Conservation (phyloP, 1,140 invertebrate genomes). For the Pomacea maculata region DNA sequence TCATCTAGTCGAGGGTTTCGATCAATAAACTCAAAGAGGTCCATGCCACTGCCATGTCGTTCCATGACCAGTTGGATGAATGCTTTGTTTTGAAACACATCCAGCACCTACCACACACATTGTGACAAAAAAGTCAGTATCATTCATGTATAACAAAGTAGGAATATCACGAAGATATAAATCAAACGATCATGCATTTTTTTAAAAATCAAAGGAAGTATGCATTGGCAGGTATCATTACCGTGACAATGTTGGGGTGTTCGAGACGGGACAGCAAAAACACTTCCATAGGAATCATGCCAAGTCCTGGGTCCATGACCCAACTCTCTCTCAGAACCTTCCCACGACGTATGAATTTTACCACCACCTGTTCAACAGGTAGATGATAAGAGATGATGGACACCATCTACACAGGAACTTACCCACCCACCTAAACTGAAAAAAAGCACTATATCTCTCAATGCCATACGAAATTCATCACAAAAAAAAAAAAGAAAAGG, state of each 20-base stretch:
- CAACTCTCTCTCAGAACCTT: constrained; percentile 78
- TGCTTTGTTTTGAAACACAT: constrained; percentile 78
- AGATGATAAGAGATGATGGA: not conserved
- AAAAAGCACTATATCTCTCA: no score
- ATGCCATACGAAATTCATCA: no score
- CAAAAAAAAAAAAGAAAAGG: no score
- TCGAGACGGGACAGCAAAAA: constrained; percentile 73
- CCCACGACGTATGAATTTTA: constrained; percentile 78
- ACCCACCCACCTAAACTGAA: no score
- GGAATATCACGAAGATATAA: not conserved
- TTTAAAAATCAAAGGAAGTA: no score
- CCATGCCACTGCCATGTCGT: constrained; percentile 82
- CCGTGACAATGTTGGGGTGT: constrained; percentile 77
- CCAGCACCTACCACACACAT: constrained; percentile 71
- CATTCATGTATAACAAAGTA: not conserved
- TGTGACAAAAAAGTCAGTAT: not conserved
- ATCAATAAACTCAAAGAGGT: constrained; percentile 83
- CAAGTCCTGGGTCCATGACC: constrained; percentile 70
- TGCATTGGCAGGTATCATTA: constrained; percentile 19
- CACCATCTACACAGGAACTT: no score
- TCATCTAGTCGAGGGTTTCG: constrained; percentile 76
- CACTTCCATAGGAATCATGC: constrained; percentile 75
- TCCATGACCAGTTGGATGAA: constrained; percentile 84
- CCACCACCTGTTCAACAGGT: constrained; percentile 69
- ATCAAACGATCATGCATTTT: not conserved